A percentile compares a stretch with the other conserved stretches of the same genome.
Conservation (phyloP, 2,888 invertebrate species). For the Anthoptus insignis region DNA sequence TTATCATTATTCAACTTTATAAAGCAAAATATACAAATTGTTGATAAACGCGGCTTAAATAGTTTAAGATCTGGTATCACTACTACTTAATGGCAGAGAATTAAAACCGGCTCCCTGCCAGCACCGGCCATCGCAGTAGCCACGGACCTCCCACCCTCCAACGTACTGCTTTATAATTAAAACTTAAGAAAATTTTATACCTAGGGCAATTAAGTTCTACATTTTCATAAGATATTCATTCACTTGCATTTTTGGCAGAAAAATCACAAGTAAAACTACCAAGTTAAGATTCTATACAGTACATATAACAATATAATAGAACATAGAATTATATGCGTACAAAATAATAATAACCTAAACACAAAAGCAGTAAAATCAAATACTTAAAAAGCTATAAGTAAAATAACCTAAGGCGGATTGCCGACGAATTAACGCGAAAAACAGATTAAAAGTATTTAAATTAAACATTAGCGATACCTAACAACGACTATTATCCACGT, state of each 20-base stretch:
- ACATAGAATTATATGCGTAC: neutral
- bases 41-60: too few species aligned
- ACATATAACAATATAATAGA: too few species aligned
- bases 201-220: too few species aligned
- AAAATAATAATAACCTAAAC: slow-evolving; percentile 23
- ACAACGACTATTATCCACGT: slow-evolving; percentile 55
- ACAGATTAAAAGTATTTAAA: slow-evolving; percentile 25
- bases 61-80: too few species aligned
- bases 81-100: slow-evolving; percentile 75
- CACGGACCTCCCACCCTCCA: slow-evolving; percentile 84
- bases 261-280: neutral
- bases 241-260: too few species aligned
- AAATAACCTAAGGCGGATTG: slow-evolving; percentile 62
- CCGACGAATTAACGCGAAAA: slow-evolving; percentile 58
- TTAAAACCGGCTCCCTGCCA: slow-evolving; percentile 79
- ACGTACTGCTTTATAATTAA: too few species aligned
- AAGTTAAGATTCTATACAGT: too few species aligned
- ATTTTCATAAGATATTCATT: too few species aligned
- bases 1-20: too few species aligned
- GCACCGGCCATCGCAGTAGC: slow-evolving; percentile 80
- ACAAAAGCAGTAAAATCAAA: slow-evolving; percentile 32
- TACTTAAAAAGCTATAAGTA: slow-evolving; percentile 21
- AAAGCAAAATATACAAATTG: too few species aligned
- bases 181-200: too few species aligned
- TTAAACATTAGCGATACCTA: slow-evolving; percentile 27